phyloP scores from a whole-genome alignment of 2,113 vertebrate species.

The Octodon degus region DNA sequence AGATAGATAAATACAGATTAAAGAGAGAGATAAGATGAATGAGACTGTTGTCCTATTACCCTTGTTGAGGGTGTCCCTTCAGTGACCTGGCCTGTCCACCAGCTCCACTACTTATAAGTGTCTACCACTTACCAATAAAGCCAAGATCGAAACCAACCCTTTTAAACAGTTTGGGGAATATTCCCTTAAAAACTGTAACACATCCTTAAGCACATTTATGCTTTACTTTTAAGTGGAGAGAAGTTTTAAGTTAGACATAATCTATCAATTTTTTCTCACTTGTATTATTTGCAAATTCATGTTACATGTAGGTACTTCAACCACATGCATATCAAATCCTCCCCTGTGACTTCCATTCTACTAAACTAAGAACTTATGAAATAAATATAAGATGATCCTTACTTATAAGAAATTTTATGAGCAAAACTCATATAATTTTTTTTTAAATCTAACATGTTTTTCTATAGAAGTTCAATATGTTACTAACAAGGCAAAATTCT shows the following conservation, averaged over 20 bases:
- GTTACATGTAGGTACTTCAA: neutral
- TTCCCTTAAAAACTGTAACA: neutral
- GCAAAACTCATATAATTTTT: neutral
- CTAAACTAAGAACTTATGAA: neutral
- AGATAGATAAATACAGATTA: no score
- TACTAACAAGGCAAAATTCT: neutral
- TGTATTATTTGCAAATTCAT: slow-evolving; percentile 2
- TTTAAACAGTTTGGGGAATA: neutral
- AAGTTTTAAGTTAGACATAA: neutral
- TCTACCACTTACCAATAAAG: neutral
- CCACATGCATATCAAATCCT: neutral
- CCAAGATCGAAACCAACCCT: neutral
- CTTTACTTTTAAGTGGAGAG: neutral
- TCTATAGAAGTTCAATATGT: neutral
- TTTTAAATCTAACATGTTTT: neutral
- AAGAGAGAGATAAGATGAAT: neutral
- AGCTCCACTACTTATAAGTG: neutral
- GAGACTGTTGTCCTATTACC: neutral
- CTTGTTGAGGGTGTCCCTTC: no score
- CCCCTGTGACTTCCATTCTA: neutral
- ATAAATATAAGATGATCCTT: neutral
- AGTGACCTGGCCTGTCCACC: neutral
- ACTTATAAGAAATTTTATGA: neutral
- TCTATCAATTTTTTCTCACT: neutral
- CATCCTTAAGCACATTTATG: neutral